Conservation (phyloP, 2,888 invertebrate species). For the Chaitophorus viminalis region DNA sequence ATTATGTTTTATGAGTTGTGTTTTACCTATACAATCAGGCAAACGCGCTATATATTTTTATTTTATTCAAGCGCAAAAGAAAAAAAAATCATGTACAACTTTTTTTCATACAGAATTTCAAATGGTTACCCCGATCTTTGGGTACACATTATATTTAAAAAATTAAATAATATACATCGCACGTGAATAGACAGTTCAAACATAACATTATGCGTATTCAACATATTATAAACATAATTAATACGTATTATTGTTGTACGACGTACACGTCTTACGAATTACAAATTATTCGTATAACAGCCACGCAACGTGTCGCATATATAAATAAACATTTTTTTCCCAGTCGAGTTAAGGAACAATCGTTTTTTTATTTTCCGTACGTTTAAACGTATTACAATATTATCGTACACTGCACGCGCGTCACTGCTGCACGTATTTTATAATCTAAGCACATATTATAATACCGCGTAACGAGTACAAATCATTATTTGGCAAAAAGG, state of each 20-base stretch:
- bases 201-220: conserved; percentile 5
- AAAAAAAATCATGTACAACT: not conserved
- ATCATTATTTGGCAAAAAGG: too few species aligned
- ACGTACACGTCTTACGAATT: not conserved
- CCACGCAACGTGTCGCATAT: too few species aligned
- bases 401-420: not conserved
- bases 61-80: not conserved
- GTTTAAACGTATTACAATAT: not conserved
- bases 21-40: not conserved
- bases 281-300: not conserved
- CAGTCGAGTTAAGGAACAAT: conserved; percentile 20
- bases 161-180: not conserved
- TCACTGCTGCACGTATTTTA: too few species aligned
- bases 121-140: not conserved
- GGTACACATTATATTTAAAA: not conserved
- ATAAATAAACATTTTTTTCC: too few species aligned
- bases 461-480: too few species aligned
- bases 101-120: too few species aligned
- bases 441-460: too few species aligned
- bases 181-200: conserved; percentile 31
- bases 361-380: conserved; percentile 14
- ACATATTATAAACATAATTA: conserved; percentile 9
- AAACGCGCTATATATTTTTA: not conserved
- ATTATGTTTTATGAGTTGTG: not conserved
- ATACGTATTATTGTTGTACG: not conserved